Base-by-base conservation (phyloP, 2,888 invertebrate genomes). In the Calameuta filiformis region DNA sequence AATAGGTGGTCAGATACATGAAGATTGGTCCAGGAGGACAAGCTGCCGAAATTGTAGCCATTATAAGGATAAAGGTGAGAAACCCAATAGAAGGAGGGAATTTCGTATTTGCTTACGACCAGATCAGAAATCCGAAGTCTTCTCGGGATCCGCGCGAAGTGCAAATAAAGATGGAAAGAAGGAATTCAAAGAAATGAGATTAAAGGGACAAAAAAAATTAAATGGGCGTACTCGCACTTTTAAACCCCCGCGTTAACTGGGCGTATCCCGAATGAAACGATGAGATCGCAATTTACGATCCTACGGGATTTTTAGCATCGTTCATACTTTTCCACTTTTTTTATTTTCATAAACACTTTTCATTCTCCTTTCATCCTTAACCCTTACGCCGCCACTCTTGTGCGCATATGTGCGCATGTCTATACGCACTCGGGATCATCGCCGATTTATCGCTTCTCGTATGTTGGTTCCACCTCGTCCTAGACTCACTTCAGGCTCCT, bases 211-310 rank as follows among this genome's bases (percentile, higher is more conserved):
- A 40, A 31, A 35, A 75, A 37, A 12, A 15, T 40, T 40, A 11
- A 69, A 31, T n/a, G 69, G 69, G 69, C 69, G 69, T 30, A 69
- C 69, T 69, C 33, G 69, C 69, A 33, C 69, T 30, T 69, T 85
- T 85, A 85, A 86, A 86, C 83, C 86, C 85, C 81, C 83, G 86
- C 85, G 85, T 88, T 88, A 88, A 88, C 87, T 84, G 87, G 88
- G 88, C 87, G 88, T 86, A 83, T 80, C 86, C 83, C 79, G 82
- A 69, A 69, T 84, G 86, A 84, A 84, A 84, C 83, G 81, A 83
- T 84, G 84, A 85, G 86, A 85, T 85, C 81, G 81, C 86, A 85
- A 88, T 88, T 88, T 88, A 88, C 85, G 86, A 86, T 87, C 85
- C 83, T 81, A 56, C 83, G 82, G 69, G 69, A 12, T 30, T 69